Percentiles rank a stretch among this genome's conserved stretches.
Conservation (phyloP, 1,140 invertebrate species). For the Lysiphlebus fabarum region DNA sequence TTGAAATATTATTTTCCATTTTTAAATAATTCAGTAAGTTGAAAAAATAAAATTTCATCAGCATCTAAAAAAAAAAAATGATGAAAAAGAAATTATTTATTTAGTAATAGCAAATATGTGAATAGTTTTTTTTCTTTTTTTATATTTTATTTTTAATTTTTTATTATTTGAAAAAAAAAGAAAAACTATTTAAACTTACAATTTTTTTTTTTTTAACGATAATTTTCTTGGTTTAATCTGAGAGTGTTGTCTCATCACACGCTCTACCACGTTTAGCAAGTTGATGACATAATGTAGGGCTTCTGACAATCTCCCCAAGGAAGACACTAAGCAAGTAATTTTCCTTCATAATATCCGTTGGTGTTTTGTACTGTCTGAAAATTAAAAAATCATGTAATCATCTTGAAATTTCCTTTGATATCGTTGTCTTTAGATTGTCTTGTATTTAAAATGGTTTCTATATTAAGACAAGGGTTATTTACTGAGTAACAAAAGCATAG, state of each 20-base stretch:
- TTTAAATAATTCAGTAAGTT: neutral
- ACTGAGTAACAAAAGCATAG: too few relatives aligned
- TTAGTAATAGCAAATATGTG: too few relatives aligned
- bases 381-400: slow-evolving; percentile 13
- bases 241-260: slow-evolving; percentile 44
- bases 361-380: slow-evolving; percentile 72
- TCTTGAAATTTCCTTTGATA: too few relatives aligned
- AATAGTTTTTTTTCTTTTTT: too few relatives aligned
- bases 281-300: slow-evolving; percentile 72
- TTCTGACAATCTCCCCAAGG: slow-evolving; percentile 75
- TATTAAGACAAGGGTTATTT: too few relatives aligned
- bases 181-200: neutral
- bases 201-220: neutral
- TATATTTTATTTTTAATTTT: too few relatives aligned
- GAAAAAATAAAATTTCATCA: neutral
- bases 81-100: too few relatives aligned
- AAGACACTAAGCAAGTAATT: slow-evolving; percentile 79
- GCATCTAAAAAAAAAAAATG: too few relatives aligned
- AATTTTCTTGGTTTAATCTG: slow-evolving; percentile 25
- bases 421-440: too few relatives aligned
- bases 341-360: slow-evolving; percentile 69
- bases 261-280: slow-evolving; percentile 66
- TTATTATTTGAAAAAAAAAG: too few relatives aligned
- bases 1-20: neutral
- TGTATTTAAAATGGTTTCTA: too few relatives aligned